Base-by-base conservation (phyloP, 2,113 vertebrate species). In the Cnemophilus loriae region DNA sequence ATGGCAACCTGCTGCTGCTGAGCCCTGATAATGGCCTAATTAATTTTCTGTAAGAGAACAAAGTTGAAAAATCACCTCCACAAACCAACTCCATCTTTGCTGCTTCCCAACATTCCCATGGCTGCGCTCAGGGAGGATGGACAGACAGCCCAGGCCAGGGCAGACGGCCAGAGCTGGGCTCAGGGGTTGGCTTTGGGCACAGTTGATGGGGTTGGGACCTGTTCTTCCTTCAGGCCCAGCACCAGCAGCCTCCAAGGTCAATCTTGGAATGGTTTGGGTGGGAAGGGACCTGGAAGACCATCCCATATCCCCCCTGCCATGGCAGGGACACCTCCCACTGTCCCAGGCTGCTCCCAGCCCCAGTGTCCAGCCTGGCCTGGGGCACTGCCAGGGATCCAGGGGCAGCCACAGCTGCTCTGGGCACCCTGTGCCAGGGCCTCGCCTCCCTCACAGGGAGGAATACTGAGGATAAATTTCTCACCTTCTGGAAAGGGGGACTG, bases 1-100 rank as follows among this genome's bases (percentile, higher is more conserved):
- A 91, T 82, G 94, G 94, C 82, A 84, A 70, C 93, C 91, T 68
- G 86, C 96, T 92, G 93, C 91, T 92, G 91, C 86, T 4, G 76
- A 90, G 86, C 86, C 82, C 76, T 61, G 79, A 74, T 65, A 88
- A 61, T 41, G 75, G 76, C 75, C 91, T 90, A 6, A 89, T 95
- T 96, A 87, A 94, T 97, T 87, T 59, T 16, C 87, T 60, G 27
- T 1, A 10, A 16, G 63, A 89, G 93, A 89, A 89, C 55, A 75
- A 91, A 94, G 94, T 52, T 16, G 67, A 42, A 71, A 82, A 82
- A 91, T 76, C 69, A 60, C 77, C 91, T 92, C 52, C 2, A 21
- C 53, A 68, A 64, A 46, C 2, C 53, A 52, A 3, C 33, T 47
- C 81, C 35, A 1, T 24, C 20, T 6, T 19, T 2, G 8, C 56